Percentiles rank a stretch among this genome's conserved stretches.
Conservation (phyloP, 1,140 invertebrate genomes). For the Drosophila arizonae region DNA sequence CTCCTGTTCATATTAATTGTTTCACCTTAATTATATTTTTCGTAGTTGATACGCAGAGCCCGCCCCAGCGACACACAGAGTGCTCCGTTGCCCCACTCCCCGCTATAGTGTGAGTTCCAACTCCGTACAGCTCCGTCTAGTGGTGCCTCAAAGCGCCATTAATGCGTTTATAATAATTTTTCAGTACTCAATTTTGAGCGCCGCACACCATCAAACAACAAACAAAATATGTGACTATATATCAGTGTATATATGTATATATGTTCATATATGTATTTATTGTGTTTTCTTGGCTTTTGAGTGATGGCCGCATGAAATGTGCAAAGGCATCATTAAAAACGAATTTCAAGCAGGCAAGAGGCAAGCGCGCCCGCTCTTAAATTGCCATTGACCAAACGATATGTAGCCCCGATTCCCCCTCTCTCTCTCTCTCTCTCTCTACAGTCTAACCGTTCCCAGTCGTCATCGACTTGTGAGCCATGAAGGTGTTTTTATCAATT, state of each 20-base stretch:
- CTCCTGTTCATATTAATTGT: slow-evolving; percentile 77
- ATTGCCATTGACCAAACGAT: slow-evolving; percentile 62
- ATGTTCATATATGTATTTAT: not conserved
- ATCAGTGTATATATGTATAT: not conserved
- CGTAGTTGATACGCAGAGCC: slow-evolving; percentile 58
- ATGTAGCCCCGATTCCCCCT: not conserved
- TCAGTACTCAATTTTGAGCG: slow-evolving; percentile 58
- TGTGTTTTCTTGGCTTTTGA: slow-evolving; percentile 38
- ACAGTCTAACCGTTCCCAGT: slow-evolving; percentile 3
- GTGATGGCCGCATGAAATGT: slow-evolving; percentile 68
- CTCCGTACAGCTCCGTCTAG: not conserved
- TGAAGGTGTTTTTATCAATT: slow-evolving; percentile 78
- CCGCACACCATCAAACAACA: slow-evolving; percentile 11
- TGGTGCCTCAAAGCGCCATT: slow-evolving; percentile 60
- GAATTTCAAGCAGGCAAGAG: slow-evolving; percentile 57
- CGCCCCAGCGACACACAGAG: not conserved
- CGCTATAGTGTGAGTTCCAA: not conserved
- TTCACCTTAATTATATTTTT: slow-evolving; percentile 79
- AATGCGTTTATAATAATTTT: slow-evolving; percentile 82
- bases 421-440: not conserved
- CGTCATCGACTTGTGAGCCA: slow-evolving; percentile 44
- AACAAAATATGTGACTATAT: not conserved
- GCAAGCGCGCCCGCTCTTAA: slow-evolving; percentile 60
- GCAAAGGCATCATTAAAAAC: slow-evolving; percentile 78
- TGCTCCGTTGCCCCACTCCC: not conserved